Evolutionary conservation across 2,113 vertebrate genomes (phyloP).

Genomic region (Muntiacus reevesi): DNA sequence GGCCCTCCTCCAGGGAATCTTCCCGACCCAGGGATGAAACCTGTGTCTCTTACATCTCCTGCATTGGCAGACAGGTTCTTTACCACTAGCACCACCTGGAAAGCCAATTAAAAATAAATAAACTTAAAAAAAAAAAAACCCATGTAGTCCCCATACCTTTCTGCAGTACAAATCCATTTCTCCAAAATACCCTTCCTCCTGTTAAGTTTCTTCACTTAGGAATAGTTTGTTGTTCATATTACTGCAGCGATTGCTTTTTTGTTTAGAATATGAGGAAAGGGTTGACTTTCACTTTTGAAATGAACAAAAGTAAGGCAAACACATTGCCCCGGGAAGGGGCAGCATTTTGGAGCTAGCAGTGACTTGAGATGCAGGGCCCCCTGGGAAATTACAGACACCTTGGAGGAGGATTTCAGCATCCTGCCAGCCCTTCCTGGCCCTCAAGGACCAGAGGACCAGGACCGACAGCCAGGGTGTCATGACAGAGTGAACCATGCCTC

Average conservation of each 20-base stretch:
- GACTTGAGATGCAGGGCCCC: not conserved
- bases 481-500: not conserved
- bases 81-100: not conserved
- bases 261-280: not conserved
- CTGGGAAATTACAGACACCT: not conserved
- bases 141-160: rapidly evolving
- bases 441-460: not conserved
- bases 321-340: not conserved
- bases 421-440: not conserved
- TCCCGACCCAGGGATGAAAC: rapidly evolving
- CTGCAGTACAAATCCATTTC: not conserved
- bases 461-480: not conserved
- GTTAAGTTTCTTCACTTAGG: not conserved
- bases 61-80: not conserved
- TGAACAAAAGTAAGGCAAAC: not conserved
- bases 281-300: not conserved
- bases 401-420: not conserved
- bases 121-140: not conserved
- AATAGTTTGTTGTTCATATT: not conserved
- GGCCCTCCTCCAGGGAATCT: not conserved
- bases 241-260: not conserved
- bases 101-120: not conserved
- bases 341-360: not conserved
- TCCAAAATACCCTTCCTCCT: not conserved
- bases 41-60: not conserved